A percentile compares a stretch with the other conserved stretches of the same genome.
These are phyloP conservation scores for Heliconius himera DNA, from an alignment of 1,140 invertebrate genomes.

Conservation along the genomic window DNA sequence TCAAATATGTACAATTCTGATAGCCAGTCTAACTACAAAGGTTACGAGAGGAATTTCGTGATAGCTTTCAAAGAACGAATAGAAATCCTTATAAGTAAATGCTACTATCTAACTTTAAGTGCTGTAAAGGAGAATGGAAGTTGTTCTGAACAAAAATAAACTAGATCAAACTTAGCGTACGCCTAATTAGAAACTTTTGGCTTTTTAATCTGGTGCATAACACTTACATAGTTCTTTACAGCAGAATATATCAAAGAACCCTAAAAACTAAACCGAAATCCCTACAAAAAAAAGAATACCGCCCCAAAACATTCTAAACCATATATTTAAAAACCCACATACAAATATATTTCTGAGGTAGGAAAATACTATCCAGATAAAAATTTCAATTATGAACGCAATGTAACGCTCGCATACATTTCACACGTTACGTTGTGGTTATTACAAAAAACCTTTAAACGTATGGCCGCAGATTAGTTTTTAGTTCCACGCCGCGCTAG, in stretches of 20 bases:
- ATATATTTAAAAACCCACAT: background rate
- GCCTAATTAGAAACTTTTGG: background rate
- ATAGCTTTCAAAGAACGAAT: background rate
- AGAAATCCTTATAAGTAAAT: background rate
- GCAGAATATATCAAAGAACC: background rate
- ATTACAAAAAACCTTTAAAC: constrained; percentile 1
- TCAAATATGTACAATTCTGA: background rate
- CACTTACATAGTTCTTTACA: background rate
- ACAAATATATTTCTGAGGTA: background rate
- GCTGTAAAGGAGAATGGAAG: background rate
- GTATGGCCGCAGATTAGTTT: constrained; percentile 12
- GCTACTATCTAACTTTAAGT: background rate
- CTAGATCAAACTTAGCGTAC: background rate
- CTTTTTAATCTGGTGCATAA: background rate
- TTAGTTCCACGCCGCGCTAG: background rate
- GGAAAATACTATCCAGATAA: background rate
- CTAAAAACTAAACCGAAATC: background rate
- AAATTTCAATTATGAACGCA: constrained; percentile 14
- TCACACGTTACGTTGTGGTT: background rate
- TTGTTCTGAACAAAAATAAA: too few species aligned
- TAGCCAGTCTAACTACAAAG: background rate
- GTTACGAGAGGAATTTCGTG: background rate
- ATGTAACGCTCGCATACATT: background rate
- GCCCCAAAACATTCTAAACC: background rate
- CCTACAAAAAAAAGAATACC: background rate